A percentile compares a stretch with the other conserved stretches of the same genome.
These are phyloP conservation scores for Hydroisotoma schaefferi DNA, from an alignment of 2,888 invertebrate species.

Conservation along the genomic window DNA sequence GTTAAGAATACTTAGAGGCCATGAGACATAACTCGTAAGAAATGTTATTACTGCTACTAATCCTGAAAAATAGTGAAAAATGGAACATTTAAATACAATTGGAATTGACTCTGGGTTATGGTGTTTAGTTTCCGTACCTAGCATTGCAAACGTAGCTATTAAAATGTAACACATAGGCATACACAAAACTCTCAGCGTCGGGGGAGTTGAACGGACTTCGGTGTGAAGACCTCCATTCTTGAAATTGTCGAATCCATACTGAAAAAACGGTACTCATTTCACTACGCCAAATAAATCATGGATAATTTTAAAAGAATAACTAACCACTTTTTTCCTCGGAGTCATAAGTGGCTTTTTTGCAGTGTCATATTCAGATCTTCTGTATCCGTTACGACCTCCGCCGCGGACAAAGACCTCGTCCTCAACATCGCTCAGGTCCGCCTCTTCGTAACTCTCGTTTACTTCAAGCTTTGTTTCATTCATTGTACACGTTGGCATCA, in stretches of 20 bases:
- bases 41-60: constrained; percentile 63
- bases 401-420: constrained; percentile 74
- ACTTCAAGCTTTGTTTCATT: constrained; percentile 59
- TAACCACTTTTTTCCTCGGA: constrained; percentile 58
- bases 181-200: constrained; percentile 59
- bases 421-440: constrained; percentile 68
- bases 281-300: background rate
- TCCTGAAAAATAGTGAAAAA: constrained; percentile 52
- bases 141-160: constrained; percentile 60
- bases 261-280: constrained; percentile 10
- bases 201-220: constrained; percentile 57
- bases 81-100: background rate
- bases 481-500: constrained; percentile 46
- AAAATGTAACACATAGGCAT: constrained; percentile 65
- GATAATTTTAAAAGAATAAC: background rate
- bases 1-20: constrained; percentile 61
- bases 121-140: constrained; percentile 52
- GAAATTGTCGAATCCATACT: constrained; percentile 42
- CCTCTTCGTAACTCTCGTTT: constrained; percentile 61
- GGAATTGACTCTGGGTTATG: background rate
- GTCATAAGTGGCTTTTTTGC: constrained; percentile 71
- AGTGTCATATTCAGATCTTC: constrained; percentile 60
- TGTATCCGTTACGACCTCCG: constrained; percentile 60
- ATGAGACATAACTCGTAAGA: constrained; percentile 63
- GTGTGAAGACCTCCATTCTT: constrained; percentile 52